Evolutionary conservation across 2,888 invertebrate genomes (phyloP), one percentile per base, ranked within the genome.

Genomic region (Pseudococcus viburni): DNA sequence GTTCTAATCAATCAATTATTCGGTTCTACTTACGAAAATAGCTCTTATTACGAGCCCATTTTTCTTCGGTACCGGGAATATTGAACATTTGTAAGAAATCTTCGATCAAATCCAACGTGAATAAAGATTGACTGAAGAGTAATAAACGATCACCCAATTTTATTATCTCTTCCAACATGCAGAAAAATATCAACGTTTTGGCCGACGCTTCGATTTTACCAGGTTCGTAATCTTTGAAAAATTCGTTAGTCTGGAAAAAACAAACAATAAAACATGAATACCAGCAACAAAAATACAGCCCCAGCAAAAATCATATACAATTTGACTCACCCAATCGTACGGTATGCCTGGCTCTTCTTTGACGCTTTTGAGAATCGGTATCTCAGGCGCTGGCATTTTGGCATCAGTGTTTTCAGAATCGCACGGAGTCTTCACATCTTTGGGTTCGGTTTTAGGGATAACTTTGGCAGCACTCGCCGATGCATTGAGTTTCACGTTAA

Each of bases 81-180:
- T 92, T 91, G 90, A 94, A 95, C 91, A 94, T 94, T 91, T 96
- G 95, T 90, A 99, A 93, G 92, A 97, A 98, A 91, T 97, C 96
- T 93, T 99, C 99, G 89, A 99, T 96, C 89, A 98, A 94, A 93
- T 98, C 97, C 90, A 99, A 92, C 0, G 99, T 99, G 90, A 98
- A 95, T 89, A 99, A 93, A 91, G 98, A 98, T 92, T 99, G 99
- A 90, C 98, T 98, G 92, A 99, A 99, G 5, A 99, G 94, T 88
- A 99, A 93, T 89, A 99, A 93, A 89, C 99, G 95, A 92, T 99
- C 99, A 0, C 97, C 97, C 89, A 96, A 92, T 89, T 94, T 93
- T 88, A 99, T 94, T 90, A 97, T 96, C 92, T 98, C 97, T 90
- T 96, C 95, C 85, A 99, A 93, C 89, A 99, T 95, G 90, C 96